Evolutionary conservation across 1,140 invertebrate species (phyloP).

Genomic region (Dermatophagoides farinae): DNA sequence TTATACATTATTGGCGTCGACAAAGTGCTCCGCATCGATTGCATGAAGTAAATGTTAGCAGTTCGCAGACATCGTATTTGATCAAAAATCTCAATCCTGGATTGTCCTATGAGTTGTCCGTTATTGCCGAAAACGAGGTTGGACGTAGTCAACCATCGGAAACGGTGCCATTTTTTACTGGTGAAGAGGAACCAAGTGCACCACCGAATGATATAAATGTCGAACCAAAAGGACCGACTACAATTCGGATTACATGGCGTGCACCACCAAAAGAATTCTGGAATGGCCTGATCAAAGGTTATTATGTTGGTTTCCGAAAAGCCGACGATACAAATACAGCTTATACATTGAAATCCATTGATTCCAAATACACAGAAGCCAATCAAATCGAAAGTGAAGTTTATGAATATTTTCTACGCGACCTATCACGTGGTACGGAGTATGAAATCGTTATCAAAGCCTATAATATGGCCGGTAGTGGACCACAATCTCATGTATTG

Average conservation of each 20-base stretch:
- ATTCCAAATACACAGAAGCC: background rate
- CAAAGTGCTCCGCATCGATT: slow-evolving; percentile 23
- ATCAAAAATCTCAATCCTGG: slow-evolving; percentile 26
- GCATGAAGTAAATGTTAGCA: slow-evolving; percentile 18
- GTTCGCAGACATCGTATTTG: slow-evolving; percentile 20
- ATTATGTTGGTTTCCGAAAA: slow-evolving; percentile 53
- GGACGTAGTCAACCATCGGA: slow-evolving; percentile 60
- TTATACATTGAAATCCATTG: slow-evolving; percentile 7
- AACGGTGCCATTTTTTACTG: slow-evolving; percentile 51
- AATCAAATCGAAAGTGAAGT: slow-evolving; percentile 5
- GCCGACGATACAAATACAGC: background rate
- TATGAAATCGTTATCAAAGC: slow-evolving; percentile 20
- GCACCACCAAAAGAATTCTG: slow-evolving; percentile 64
- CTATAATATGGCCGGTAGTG: slow-evolving; percentile 20
- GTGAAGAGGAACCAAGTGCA: slow-evolving; percentile 46
- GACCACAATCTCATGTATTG: slow-evolving; percentile 40
- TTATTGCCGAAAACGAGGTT: slow-evolving; percentile 35
- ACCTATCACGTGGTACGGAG: slow-evolving; percentile 18
- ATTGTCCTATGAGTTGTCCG: slow-evolving; percentile 34
- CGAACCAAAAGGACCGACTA: slow-evolving; percentile 74
- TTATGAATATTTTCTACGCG: slow-evolving; percentile 19
- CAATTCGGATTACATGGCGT: slow-evolving; percentile 79
- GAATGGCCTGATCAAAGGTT: slow-evolving; percentile 78
- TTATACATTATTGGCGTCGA: slow-evolving; percentile 72
- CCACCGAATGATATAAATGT: slow-evolving; percentile 45